Conservation (phyloP, 2,888 invertebrate genomes). For the Lepidochitona cinerea region DNA sequence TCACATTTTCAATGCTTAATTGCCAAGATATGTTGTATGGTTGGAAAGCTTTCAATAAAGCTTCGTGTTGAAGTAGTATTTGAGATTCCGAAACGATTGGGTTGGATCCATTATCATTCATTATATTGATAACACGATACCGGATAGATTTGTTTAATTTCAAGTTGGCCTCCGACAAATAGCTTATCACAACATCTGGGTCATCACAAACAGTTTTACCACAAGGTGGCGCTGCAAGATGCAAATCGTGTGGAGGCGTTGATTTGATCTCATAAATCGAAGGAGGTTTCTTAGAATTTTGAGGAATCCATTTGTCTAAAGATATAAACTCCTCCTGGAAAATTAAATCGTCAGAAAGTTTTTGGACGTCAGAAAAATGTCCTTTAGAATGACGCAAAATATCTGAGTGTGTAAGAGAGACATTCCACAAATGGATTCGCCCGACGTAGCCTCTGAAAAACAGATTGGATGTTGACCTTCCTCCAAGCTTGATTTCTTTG, state of each 20-base stretch:
- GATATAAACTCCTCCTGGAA: slow-evolving; percentile 28
- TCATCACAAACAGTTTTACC: slow-evolving; percentile 65
- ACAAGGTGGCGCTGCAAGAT: slow-evolving; percentile 53
- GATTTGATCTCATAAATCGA: slow-evolving; percentile 36
- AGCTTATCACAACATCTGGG: slow-evolving; percentile 53
- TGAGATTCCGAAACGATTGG: slow-evolving; percentile 50
- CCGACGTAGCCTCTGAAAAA: slow-evolving; percentile 53
- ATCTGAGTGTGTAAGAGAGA: slow-evolving; percentile 42
- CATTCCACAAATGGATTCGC: slow-evolving; percentile 45
- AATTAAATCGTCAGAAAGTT: slow-evolving; percentile 5
- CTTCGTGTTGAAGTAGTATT: slow-evolving; percentile 50
- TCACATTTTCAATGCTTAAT: slow-evolving; percentile 32
- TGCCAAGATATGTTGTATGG: slow-evolving; percentile 61
- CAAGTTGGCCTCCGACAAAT: slow-evolving; percentile 37
- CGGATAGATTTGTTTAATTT: slow-evolving; percentile 44
- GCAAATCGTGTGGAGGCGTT: slow-evolving; percentile 31
- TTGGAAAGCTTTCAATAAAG: slow-evolving; percentile 49
- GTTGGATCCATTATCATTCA: slow-evolving; percentile 52
- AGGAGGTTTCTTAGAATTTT: slow-evolving; percentile 19
- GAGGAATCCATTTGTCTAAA: slow-evolving; percentile 37
- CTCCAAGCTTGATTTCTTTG: slow-evolving; percentile 49
- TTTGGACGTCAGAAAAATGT: neutral
- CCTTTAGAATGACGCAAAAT: slow-evolving; percentile 34
- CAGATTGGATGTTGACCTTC: slow-evolving; percentile 21
- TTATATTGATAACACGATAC: slow-evolving; percentile 57